These are phyloP conservation scores for Pogonophryne albipinna DNA, from an alignment of 2,797 vertebrate genomes.

Conservation along the genomic window DNA sequence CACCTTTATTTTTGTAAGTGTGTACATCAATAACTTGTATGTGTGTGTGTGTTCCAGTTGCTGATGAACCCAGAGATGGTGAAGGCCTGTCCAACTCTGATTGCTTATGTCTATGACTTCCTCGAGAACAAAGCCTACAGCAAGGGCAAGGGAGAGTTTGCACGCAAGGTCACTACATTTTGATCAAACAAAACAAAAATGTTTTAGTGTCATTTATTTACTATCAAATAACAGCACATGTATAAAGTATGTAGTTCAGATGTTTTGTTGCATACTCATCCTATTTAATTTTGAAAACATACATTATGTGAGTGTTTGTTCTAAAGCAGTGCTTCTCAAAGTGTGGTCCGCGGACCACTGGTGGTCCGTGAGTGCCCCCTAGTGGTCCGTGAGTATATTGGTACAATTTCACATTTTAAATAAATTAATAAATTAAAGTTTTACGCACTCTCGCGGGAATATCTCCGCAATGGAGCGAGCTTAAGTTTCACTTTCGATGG, in stretches of 20 bases:
- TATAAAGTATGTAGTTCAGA: background rate
- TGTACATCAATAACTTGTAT: background rate
- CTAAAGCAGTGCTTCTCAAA: background rate
- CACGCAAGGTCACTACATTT: slow-evolving; percentile 91
- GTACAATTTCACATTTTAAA: no score
- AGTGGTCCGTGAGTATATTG: no score
- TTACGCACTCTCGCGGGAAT: no score
- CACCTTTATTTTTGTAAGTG: background rate
- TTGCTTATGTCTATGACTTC: slow-evolving; percentile 93
- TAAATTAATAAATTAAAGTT: no score
- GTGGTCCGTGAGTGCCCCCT: no score
- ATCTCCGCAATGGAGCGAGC: no score
- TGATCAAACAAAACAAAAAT: background rate
- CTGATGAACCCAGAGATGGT: slow-evolving; percentile 96
- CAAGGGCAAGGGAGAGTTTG: slow-evolving; percentile 99
- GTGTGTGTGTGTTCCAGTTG: slow-evolving; percentile 83
- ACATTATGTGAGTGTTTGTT: background rate
- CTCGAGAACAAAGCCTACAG: slow-evolving; percentile 98
- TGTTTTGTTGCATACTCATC: background rate
- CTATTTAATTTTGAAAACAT: background rate
- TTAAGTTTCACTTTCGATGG: no score
- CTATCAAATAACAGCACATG: background rate
- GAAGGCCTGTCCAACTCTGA: slow-evolving; percentile 93
- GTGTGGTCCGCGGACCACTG: no score
- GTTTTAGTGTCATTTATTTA: slow-evolving; percentile 4